Conservation (phyloP, 2,888 invertebrate species). For the Agelastica alni region DNA sequence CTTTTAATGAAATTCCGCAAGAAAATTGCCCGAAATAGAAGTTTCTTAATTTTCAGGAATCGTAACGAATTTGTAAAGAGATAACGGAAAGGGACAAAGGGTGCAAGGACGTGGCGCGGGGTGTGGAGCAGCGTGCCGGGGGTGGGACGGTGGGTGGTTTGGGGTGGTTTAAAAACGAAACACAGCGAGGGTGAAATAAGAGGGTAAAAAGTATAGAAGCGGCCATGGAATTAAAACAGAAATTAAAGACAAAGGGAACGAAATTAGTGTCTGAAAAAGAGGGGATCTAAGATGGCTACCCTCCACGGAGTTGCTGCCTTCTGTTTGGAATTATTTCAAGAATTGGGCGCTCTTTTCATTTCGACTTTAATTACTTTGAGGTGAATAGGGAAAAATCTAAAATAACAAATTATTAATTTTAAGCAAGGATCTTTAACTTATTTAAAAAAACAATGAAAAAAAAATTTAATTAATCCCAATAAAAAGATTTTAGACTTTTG, state of each 20-base stretch:
- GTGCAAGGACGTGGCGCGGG: conserved; percentile 22
- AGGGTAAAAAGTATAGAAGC: conserved; percentile 57
- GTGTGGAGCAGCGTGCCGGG: conserved; percentile 12
- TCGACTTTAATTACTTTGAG: conserved; percentile 32
- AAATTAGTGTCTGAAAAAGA: conserved; percentile 53
- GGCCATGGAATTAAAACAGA: conserved; percentile 57
- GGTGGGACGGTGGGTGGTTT: conserved; percentile 19
- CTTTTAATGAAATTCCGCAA: conserved; percentile 23
- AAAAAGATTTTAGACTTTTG: no score
- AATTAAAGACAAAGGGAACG: conserved; percentile 58
- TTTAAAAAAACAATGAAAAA: no score
- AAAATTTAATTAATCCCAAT: no score
- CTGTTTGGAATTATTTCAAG: conserved; percentile 44
- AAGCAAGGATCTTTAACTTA: no score
- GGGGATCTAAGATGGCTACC: conserved; percentile 47
- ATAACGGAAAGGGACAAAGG: conserved; percentile 31
- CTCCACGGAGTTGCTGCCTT: conserved; percentile 33
- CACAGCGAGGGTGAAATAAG: conserved; percentile 55
- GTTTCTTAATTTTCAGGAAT: conserved; percentile 34
- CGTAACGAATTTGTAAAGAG: conserved; percentile 35
- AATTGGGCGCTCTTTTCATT: conserved; percentile 36
- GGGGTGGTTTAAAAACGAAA: conserved; percentile 41
- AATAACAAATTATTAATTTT: no score
- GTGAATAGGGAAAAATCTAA: no score
- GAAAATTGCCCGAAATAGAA: conserved; percentile 23